Base-by-base conservation (phyloP, 1,140 invertebrate species). In the Bombus huntii region DNA sequence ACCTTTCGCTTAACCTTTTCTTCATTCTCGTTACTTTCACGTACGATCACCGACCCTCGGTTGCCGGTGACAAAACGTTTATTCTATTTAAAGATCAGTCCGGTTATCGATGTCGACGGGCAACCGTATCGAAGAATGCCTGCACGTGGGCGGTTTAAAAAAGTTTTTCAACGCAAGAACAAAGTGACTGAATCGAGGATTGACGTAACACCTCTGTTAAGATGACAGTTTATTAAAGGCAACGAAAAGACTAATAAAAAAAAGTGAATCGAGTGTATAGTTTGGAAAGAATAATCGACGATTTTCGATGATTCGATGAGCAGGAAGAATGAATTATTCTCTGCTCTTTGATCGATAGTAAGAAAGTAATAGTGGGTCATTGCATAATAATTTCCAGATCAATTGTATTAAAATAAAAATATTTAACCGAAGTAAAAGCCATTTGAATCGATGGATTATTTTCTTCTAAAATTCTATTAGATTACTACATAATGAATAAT, bases 61-160 rank as follows among this genome's bases (percentile, higher is more conserved):
- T 57, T 65, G 34, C 34, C 83, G 87, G 66, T 83, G 87, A 86
- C 85, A 85, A 89, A 88, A 90, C 71, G 70, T 28, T 53, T 85
- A 80, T 91, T 87, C 87, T 90, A 91, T 89, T 89, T 91, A 90
- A 91, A 81, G 79, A 89, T 90, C 87, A 81, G 80, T 88, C 84
- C 84, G 78, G 84, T 85, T 85, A 85, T 85, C 84, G 84, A 80
- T 80, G 68, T 72, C 76, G 83, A 80, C 83, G 68, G 77, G 68
- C 68, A 72, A 72, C 76, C 68, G 66, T 81, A 80, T 62, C 76
- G 83, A 80, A 85, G 76, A 85, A 85, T 85, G 83, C 77, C 39
- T 44, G 57, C 53, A 34, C 83, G 83, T 85, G 75, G 83, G 83
- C 66, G 77, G 39, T n/a, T 53, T n/a, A 25, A 70, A 78, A 59